Evolutionary conservation across 2,113 vertebrate genomes (phyloP), one percentile per base, ranked within the genome.

Genomic region (Megalops atlanticus): DNA sequence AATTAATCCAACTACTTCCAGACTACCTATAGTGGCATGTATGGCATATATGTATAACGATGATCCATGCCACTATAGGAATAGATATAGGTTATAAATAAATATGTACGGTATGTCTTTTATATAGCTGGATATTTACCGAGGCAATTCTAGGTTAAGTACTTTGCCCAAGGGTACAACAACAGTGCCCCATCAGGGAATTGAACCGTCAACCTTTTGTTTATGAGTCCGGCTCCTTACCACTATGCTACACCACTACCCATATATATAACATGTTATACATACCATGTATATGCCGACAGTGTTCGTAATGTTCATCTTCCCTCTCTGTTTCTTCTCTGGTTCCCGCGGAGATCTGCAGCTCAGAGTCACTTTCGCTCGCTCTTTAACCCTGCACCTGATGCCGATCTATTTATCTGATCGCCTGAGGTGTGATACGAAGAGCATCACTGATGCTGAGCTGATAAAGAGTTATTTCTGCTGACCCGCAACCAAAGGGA

Each of bases 321-420:
- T 77, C 47, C n/a, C n/a, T n/a, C n/a, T n/a, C 10, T 21, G 4
- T 69, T 69, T 49, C 40, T 80, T 47, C 21, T 49, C 24, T 0
- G 21, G 35, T 49, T 33, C 35, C 11, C 45, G 43, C 15, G 27
- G 15, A 10, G 11, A 73, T 4, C 8, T 14, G 40, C 16, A 16
- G 16, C 45, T 16, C 16, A 16, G n/a, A 73, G 45, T 39, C 16
- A 52, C 12, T 36, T 27, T 78, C 36, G 31, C 11, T 54, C n/a
- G n/a, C n/a, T n/a, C 72, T n/a, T 8, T 38, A 41, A 14, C 41
- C 35, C n/a, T 14, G 24, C 43, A 49, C 72, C 4, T 69, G 3
- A 11, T 2, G 6, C 35, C 31, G 24, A 71, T 38, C 69, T 52
- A n/a, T 76, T 45, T 76, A 80, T 80, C 79, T 73, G 79, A 72